Conservation (phyloP, 2,888 invertebrate species). For the Hermodice carunculata region DNA sequence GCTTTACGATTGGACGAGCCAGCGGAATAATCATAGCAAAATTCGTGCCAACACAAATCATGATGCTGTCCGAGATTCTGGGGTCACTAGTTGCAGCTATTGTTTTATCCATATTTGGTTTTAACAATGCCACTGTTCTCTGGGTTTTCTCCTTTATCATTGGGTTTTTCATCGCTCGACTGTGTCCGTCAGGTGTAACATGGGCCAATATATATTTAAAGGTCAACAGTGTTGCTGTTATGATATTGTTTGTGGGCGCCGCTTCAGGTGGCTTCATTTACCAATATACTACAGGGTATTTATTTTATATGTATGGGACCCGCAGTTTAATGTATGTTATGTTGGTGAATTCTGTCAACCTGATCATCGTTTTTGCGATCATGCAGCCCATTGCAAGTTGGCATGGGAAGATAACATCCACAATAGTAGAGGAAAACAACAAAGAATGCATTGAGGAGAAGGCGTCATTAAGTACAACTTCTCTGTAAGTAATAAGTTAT, state of each 20-base stretch:
- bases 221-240: slow-evolving; percentile 49
- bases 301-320: slow-evolving; percentile 47
- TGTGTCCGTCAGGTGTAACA: slow-evolving; percentile 49
- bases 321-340: slow-evolving; percentile 43
- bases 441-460: too few species aligned
- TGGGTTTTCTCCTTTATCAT: slow-evolving; percentile 46
- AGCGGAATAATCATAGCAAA: slow-evolving; percentile 43
- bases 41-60: too few species aligned
- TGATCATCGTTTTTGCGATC: too few species aligned
- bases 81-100: slow-evolving; percentile 38
- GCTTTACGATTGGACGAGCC: slow-evolving; percentile 46
- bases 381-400: too few species aligned
- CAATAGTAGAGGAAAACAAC: too few species aligned
- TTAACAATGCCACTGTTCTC: slow-evolving; percentile 33
- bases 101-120: slow-evolving; percentile 41
- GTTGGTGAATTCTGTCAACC: too few species aligned
- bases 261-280: slow-evolving; percentile 48
- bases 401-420: too few species aligned
- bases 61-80: slow-evolving; percentile 42
- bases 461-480: too few species aligned
- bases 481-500: too few species aligned
- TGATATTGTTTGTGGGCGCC: slow-evolving; percentile 44
- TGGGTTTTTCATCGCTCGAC: slow-evolving; percentile 46
- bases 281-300: slow-evolving; percentile 46
- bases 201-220: slow-evolving; percentile 50